Base-by-base conservation (phyloP, 2,113 vertebrate species). In the Oreochromis spilurus region DNA sequence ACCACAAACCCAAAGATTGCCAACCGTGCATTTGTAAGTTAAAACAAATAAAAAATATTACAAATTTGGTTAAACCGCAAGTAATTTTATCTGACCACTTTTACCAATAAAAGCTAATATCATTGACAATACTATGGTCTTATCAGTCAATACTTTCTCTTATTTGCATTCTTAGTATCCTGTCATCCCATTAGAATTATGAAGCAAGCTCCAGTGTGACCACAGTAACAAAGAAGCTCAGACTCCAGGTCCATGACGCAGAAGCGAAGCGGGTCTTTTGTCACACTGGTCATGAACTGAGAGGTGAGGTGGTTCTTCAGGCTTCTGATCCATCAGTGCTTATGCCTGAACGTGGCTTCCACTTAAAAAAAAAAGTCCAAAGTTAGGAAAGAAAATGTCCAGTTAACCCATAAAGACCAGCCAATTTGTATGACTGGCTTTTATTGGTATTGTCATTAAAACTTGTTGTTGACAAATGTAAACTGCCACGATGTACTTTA, bases 291-390 rank as follows among this genome's bases (percentile, higher is more conserved):
- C 60, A 79, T 17, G 78, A 54, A n/a, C 8, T 34, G 84, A 75
- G 77, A 65, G 10, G 43, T 26, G 70, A 82, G 19, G 62, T 17
- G 84, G 77, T 88, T 82, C 40, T 13, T 8, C 3, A 11, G 84
- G 38, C 75, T 19, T 26, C 31, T 12, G 84, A 11, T 88, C 87
- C 79, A 52, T 96, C 93, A 96, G 85, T 91, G 93, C 79, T 89
- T 93, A 90, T 94, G 96, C 82, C 93, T 96, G 86, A 97, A 96
- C 85, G 93, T 78, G n/a, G 96, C 96, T 58, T 96, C 96, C 96
- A 96, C 96, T 97, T 80, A 4, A 92, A 95, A 82, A 88, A 7
- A 7, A 80, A 21, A 85, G 34, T 17, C 4, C 26, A 53, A 31
- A 70, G 19, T 92, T 9, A 87, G 36, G 45, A 14, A 77, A 2